Evolutionary conservation across 1,140 invertebrate genomes (phyloP).

Genomic region (Nasonia longicornis): DNA sequence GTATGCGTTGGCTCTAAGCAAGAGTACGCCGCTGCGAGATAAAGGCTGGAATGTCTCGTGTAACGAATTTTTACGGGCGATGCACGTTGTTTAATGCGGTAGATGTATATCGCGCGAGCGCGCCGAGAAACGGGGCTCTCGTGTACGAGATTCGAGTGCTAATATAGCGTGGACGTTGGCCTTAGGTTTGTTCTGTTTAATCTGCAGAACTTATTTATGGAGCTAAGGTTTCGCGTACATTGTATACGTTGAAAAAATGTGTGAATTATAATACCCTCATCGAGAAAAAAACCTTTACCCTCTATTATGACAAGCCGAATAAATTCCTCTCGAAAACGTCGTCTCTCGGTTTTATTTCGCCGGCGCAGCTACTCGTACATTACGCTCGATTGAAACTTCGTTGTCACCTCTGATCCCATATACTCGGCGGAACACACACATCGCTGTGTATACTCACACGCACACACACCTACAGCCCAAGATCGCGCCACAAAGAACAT

Average conservation of each 20-base stretch:
- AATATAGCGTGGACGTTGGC: slow-evolving; percentile 5
- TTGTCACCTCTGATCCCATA: slow-evolving; percentile 11
- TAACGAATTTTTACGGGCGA: slow-evolving; percentile 20
- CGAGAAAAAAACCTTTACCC: neutral
- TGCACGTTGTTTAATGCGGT: slow-evolving; percentile 2
- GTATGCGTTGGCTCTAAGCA: neutral
- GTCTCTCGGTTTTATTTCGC: neutral
- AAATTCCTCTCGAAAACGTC: neutral
- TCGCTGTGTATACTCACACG: neutral
- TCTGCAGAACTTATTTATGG: no score
- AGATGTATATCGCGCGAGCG: neutral
- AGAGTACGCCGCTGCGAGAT: neutral
- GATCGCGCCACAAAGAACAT: slow-evolving; percentile 6
- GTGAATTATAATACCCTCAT: neutral
- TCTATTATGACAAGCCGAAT: neutral
- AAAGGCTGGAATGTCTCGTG: neutral
- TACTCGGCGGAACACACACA: neutral
- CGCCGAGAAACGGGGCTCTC: neutral
- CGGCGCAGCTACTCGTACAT: neutral
- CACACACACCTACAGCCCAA: neutral
- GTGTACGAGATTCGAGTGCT: neutral
- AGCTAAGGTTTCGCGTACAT: no score
- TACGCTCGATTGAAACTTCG: slow-evolving; percentile 17
- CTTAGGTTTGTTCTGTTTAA: no score
- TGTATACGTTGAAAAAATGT: no score